Evolutionary conservation across 2,888 invertebrate genomes (phyloP).

Genomic region (Phyto melanocephala): DNA sequence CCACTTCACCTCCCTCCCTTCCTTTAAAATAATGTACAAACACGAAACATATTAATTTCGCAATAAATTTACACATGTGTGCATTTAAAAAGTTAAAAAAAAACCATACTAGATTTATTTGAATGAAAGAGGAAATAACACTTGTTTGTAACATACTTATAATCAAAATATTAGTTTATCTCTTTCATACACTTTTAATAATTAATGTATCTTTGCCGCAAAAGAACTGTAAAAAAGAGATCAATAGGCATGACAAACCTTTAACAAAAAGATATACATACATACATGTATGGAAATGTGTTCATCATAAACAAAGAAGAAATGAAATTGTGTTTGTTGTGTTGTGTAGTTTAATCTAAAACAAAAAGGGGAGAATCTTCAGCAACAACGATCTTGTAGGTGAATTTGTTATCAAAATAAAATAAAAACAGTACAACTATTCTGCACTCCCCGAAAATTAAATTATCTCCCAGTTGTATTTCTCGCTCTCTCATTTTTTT

Average conservation of each 20-base stretch:
- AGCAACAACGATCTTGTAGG: not conserved
- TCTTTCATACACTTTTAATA: slow-evolving; percentile 48
- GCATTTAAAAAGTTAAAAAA: not conserved
- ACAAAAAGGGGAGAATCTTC: not conserved
- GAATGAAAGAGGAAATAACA: slow-evolving; percentile 33
- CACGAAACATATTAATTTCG: not conserved
- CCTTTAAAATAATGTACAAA: not conserved
- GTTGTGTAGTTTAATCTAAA: too few relatives aligned
- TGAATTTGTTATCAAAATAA: not conserved
- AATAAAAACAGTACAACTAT: not conserved
- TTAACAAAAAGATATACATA: not conserved
- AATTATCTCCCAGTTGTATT: not conserved
- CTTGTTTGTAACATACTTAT: slow-evolving; percentile 50
- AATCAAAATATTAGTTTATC: slow-evolving; percentile 45
- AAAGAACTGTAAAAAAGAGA: slow-evolving; percentile 54
- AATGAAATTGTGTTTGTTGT: not conserved
- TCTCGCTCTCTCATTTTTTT: slow-evolving; percentile 10
- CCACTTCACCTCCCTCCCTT: too few relatives aligned
- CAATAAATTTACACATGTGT: not conserved
- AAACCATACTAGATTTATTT: not conserved
- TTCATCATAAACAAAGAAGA: not conserved
- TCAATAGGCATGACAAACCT: slow-evolving; percentile 12
- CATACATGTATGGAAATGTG: too few relatives aligned
- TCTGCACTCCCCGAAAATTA: not conserved
- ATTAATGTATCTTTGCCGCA: not conserved